phyloP scores from a whole-genome alignment of 1,140 invertebrate species.

The Camponotus floridanus region DNA sequence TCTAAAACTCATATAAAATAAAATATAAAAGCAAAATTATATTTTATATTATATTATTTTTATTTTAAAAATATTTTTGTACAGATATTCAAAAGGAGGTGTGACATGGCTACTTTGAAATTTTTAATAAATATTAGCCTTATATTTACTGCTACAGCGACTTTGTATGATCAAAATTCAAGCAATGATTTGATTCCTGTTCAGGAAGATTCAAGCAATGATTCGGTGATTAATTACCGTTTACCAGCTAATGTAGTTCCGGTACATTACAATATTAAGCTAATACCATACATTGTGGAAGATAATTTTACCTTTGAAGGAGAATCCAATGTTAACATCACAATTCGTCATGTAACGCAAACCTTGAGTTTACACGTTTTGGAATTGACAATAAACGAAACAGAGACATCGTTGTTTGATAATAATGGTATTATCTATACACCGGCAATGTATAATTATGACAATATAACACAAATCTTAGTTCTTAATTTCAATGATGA shows the following conservation, averaged over 20 bases:
- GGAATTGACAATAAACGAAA: conserved; percentile 37
- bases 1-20: no score
- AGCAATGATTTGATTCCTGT: background rate
- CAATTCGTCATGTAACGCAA: conserved; percentile 58
- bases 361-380: conserved; percentile 65
- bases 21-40: background rate
- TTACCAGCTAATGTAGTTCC: conserved; percentile 62
- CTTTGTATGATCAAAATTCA: background rate
- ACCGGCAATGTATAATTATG: conserved; percentile 31
- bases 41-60: no score
- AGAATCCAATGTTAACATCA: conserved; percentile 60
- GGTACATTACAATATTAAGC: conserved; percentile 63
- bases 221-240: conserved; percentile 38
- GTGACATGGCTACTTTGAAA: background rate
- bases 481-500: conserved; percentile 41
- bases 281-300: conserved; percentile 68
- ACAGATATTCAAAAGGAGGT: background rate
- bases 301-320: conserved; percentile 74
- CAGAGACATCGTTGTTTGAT: background rate
- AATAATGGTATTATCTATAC: background rate
- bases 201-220: background rate
- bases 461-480: conserved; percentile 61
- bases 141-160: background rate
- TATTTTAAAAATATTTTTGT: background rate
- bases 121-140: background rate